Evolutionary conservation across 2,113 vertebrate species (phyloP).

Genomic region (Petroica traversi): DNA sequence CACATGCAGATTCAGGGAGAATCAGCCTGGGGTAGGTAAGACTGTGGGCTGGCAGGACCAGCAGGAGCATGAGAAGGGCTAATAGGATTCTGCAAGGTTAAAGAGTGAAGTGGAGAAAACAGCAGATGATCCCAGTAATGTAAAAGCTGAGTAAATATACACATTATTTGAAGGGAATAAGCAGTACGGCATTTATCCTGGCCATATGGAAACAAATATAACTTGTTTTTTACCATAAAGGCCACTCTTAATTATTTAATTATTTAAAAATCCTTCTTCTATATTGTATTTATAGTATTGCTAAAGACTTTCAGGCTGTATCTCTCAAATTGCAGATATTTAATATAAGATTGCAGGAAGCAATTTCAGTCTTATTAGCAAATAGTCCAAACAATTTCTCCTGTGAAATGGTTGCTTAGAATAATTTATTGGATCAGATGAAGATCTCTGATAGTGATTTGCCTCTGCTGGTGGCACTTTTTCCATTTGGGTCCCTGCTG

Average conservation of each 20-base stretch:
- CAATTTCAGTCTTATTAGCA: background rate
- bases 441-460: background rate
- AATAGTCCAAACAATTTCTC: background rate
- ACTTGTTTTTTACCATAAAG: slow-evolving; percentile 50
- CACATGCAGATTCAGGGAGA: background rate
- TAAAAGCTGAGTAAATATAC: background rate
- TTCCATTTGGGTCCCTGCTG: background rate
- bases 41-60: background rate
- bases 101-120: background rate
- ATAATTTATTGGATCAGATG: background rate
- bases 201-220: slow-evolving; percentile 62
- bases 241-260: slow-evolving; percentile 30
- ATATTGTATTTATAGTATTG: slow-evolving; percentile 36
- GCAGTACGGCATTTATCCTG: slow-evolving; percentile 31
- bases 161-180: slow-evolving; percentile 34
- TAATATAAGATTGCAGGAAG: background rate
- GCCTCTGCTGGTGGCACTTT: background rate
- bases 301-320: background rate
- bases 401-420: background rate
- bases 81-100: background rate
- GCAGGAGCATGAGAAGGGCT: background rate
- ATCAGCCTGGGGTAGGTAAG: background rate
- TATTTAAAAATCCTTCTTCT: background rate
- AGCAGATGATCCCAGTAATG: background rate
- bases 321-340: background rate